Conservation (phyloP, 1,140 invertebrate species). For the Homalodisca vitripennis region DNA sequence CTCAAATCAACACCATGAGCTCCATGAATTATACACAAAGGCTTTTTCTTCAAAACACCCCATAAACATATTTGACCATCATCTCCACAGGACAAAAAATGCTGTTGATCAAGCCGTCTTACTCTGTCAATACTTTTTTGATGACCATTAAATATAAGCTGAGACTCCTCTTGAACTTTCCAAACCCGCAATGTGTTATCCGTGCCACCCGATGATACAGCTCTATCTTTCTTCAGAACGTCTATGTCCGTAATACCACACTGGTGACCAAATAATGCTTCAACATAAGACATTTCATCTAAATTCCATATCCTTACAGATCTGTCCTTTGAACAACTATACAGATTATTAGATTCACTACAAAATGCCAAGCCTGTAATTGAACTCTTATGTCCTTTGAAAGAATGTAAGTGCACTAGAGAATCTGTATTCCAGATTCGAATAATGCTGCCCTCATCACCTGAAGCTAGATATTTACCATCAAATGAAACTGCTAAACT, state of each 20-base stretch:
- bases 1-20: constrained; percentile 70
- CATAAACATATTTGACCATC: constrained; percentile 88
- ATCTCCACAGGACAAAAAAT: constrained; percentile 87
- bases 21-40: constrained; percentile 63
- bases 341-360: constrained; percentile 84
- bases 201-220: constrained; percentile 84
- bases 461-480: constrained; percentile 79
- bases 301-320: constrained; percentile 92
- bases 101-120: constrained; percentile 86
- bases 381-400: constrained; percentile 73
- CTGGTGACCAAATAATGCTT: constrained; percentile 94
- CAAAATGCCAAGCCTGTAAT: constrained; percentile 84
- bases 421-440: constrained; percentile 82
- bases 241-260: constrained; percentile 87
- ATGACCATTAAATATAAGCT: constrained; percentile 87
- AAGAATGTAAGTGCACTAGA: constrained; percentile 75
- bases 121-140: constrained; percentile 82
- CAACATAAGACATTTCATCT: constrained; percentile 94
- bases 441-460: constrained; percentile 68
- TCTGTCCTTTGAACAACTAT: constrained; percentile 69
- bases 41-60: constrained; percentile 89
- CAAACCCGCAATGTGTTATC: constrained; percentile 87
- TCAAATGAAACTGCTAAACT: constrained; percentile 80
- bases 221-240: constrained; percentile 76
- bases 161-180: constrained; percentile 96